phyloP scores from a whole-genome alignment of 1,140 invertebrate species.

The Ooceraea biroi region DNA sequence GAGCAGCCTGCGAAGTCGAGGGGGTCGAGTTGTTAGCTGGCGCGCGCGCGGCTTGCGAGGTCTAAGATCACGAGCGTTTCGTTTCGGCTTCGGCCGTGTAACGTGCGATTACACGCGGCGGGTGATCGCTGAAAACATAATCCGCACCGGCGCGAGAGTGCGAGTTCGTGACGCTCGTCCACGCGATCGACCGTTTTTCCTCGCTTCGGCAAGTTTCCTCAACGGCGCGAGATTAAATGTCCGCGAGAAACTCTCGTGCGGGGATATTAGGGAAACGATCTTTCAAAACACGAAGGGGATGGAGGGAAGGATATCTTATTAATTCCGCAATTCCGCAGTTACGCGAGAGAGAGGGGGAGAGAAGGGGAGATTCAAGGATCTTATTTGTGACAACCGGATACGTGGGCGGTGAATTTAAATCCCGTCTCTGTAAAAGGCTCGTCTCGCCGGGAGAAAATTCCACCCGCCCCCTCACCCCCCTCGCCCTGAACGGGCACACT shows the following conservation, averaged over 20 bases:
- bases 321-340: constrained; percentile 4
- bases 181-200: neutral
- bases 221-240: constrained; percentile 26
- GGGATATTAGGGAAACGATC: neutral
- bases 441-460: constrained; percentile 30
- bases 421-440: constrained; percentile 36
- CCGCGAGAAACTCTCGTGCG: neutral
- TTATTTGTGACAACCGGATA: constrained; percentile 28
- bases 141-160: constrained; percentile 26
- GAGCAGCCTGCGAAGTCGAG: neutral
- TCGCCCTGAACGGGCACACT: neutral
- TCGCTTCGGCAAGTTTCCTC: neutral
- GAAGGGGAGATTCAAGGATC: constrained; percentile 3
- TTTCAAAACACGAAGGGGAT: neutral
- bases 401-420: constrained; percentile 46
- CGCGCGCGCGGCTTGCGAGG: constrained; percentile 2
- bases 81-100: constrained; percentile 6
- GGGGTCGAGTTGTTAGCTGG: constrained; percentile 8
- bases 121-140: constrained; percentile 17
- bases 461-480: neutral
- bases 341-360: neutral
- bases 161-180: constrained; percentile 4
- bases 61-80: constrained; percentile 11
- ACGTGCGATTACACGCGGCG: constrained; percentile 19
- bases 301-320: neutral